Percentiles rank a stretch among this genome's conserved stretches.
Evolutionary conservation across 1,140 invertebrate species (phyloP).

Genomic region (Ylistrum balloti): DNA sequence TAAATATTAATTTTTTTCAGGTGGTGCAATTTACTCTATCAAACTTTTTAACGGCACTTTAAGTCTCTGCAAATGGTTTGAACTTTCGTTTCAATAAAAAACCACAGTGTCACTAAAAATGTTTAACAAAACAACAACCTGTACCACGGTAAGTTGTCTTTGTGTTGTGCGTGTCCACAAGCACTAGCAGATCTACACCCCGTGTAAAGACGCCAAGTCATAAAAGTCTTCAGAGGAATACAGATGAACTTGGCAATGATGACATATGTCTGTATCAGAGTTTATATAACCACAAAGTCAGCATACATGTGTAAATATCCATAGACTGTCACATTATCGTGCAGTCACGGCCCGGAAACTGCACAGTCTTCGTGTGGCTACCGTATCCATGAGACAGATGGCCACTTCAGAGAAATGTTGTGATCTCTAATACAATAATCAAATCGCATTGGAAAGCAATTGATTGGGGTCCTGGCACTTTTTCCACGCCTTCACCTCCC

Average conservation of each 20-base stretch:
- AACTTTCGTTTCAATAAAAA: too few relatives aligned
- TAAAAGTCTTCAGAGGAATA: not conserved
- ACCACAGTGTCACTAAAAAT: too few relatives aligned
- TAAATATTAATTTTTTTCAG: too few relatives aligned
- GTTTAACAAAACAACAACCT: too few relatives aligned
- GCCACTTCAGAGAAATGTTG: not conserved
- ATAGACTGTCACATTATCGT: not conserved
- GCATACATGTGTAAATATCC: constrained; percentile 28
- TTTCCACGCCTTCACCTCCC: not conserved
- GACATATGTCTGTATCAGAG: not conserved
- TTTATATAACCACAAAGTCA: not conserved
- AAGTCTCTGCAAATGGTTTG: too few relatives aligned
- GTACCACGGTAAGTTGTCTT: not conserved
- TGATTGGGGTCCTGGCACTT: constrained; percentile 37
- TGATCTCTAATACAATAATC: constrained; percentile 18
- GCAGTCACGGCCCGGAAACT: not conserved
- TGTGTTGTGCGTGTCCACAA: not conserved
- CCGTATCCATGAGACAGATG: constrained; percentile 26
- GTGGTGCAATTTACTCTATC: too few relatives aligned
- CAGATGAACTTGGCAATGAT: not conserved
- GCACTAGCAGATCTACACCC: not conserved
- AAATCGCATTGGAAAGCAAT: not conserved
- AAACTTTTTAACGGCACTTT: too few relatives aligned
- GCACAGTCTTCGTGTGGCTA: not conserved
- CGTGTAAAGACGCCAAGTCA: not conserved